Percentiles rank a stretch among this genome's conserved stretches.
These are phyloP conservation scores for Verasper variegatus DNA, from an alignment of 2,113 vertebrate genomes.

Conservation along the genomic window DNA sequence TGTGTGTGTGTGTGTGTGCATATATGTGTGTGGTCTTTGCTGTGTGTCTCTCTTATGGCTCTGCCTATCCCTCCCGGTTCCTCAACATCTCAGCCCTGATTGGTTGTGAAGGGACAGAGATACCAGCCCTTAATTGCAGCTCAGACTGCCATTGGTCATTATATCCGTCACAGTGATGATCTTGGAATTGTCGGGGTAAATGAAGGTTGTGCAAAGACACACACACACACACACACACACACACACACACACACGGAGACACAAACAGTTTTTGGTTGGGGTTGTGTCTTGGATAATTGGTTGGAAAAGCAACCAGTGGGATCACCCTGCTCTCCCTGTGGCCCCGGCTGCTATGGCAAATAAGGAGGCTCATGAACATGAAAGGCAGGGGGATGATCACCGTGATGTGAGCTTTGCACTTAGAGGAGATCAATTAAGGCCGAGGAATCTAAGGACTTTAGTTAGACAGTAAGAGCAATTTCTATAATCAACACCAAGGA, in stretches of 20 bases:
- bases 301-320: constrained; percentile 58
- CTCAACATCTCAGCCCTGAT: constrained; percentile 47
- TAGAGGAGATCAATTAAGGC: constrained; percentile 58
- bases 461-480: constrained; percentile 34
- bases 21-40: not conserved
- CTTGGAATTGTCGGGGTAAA: constrained; percentile 52
- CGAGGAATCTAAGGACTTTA: constrained; percentile 37
- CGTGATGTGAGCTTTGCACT: constrained; percentile 62
- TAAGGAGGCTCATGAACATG: constrained; percentile 70
- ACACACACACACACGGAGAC: not conserved
- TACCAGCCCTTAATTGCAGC: constrained; percentile 60
- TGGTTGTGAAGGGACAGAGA: constrained; percentile 62
- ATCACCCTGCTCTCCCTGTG: constrained; percentile 57
- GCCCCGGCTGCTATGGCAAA: constrained; percentile 63
- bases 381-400: constrained; percentile 64
- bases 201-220: constrained; percentile 41
- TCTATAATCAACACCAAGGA: constrained; percentile 14
- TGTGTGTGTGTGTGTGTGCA: not conserved
- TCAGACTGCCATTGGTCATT: constrained; percentile 68
- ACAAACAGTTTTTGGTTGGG: constrained; percentile 31
- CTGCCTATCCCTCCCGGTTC: constrained; percentile 20
- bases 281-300: constrained; percentile 68
- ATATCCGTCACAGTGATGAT: constrained; percentile 49
- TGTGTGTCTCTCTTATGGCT: constrained; percentile 10
- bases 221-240: not conserved